Base-by-base conservation (phyloP, 2,888 invertebrate genomes). In the Scaeva pyrastri region DNA sequence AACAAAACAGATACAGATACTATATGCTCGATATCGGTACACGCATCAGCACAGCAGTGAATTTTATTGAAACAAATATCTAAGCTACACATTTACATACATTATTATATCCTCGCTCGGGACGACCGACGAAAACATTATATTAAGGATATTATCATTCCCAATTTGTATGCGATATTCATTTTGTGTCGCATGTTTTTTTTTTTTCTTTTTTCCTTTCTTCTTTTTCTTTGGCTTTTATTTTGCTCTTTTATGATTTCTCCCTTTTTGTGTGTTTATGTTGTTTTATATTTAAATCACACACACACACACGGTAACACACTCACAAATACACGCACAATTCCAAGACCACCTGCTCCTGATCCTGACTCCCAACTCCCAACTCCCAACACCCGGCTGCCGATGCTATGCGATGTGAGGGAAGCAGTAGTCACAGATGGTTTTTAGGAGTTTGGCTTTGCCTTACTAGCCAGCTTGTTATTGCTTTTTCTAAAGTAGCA, bases 111-210 rank as follows among this genome's bases (percentile, higher is more conserved):
- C 55, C 50, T 43, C 12, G 39, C 58, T 66, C 56, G 71, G 77
- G 66, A 77, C 71, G 58, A 77, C 70, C 71, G 58, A 77, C 70
- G 43, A 82, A 74, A 86, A 78, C 86, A 78, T 77, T 74, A 74
- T 71, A 71, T 78, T 82, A 71, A 77, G 70, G 86, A 82, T 41
- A 78, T 86, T 78, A 74, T 82, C 82, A 76, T 70, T 74, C 56
- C 56, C 55, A 81, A 81, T 77, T 76, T 85, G 66, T 68, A 86
- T 55, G 72, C 52, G 58, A 86, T 77, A 55, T 64, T 81, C 73
- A 78, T 82, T 62, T 77, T 72, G 26, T 71, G 73, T 77, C 70
- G 73, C 70, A 73, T 23, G 31, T 77, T 58, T 45, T 58, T 52
- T 50, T 71, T 43, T 43, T 23, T 41, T 21, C 8, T 21, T 0